Evolutionary conservation across 2,888 invertebrate genomes (phyloP).

Genomic region (Ornithoptera alexandrae): DNA sequence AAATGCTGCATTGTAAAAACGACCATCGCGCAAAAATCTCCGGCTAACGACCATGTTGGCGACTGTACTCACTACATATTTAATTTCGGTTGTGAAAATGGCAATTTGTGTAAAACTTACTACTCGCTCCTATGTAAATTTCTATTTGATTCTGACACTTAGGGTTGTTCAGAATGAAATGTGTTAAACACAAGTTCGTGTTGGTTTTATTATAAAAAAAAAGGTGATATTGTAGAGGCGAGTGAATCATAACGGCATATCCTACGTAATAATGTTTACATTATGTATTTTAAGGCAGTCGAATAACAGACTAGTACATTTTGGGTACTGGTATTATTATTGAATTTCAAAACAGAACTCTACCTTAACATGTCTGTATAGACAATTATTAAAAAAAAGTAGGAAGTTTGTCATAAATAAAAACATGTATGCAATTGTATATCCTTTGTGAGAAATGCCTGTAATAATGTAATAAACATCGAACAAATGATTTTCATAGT

Average conservation of each 20-base stretch:
- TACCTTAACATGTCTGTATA: no score
- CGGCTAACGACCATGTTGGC: conserved; percentile 33
- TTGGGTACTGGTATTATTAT: no score
- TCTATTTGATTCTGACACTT: conserved; percentile 67
- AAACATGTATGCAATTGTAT: conserved; percentile 8
- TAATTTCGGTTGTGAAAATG: conserved; percentile 80
- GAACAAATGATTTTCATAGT: conserved; percentile 25
- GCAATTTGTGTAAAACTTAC: conserved; percentile 75
- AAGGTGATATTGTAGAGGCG: conserved; percentile 56
- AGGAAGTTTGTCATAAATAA: conserved; percentile 7
- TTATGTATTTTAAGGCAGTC: conserved; percentile 35
- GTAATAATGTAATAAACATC: conserved; percentile 18
- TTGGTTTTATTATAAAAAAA: conserved; percentile 55
- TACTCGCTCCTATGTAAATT: conserved; percentile 68
- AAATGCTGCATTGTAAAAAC: conserved; percentile 15
- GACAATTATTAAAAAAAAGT: conserved; percentile 4
- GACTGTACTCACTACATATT: conserved; percentile 68
- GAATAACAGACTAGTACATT: background rate
- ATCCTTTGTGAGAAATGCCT: no score
- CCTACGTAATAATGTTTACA: conserved; percentile 45
- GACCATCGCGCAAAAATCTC: conserved; percentile 10
- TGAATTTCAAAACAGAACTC: no score
- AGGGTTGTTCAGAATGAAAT: conserved; percentile 64
- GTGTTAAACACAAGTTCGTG: conserved; percentile 72
- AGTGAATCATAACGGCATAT: conserved; percentile 59